Base-by-base conservation (phyloP, 2,888 invertebrate species). In the Andricus curvator region DNA sequence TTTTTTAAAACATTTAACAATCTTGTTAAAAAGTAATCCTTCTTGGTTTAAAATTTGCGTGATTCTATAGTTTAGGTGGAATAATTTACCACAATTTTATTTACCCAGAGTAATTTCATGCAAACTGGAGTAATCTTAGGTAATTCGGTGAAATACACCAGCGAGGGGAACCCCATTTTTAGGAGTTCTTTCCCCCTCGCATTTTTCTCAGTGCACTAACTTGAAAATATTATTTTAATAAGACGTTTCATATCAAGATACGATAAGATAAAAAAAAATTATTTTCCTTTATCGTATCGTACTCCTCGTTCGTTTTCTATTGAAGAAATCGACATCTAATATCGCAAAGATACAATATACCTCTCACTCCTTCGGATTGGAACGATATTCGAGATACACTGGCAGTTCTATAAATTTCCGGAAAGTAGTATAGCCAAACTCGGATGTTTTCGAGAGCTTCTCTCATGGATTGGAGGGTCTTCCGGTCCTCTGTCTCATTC, bases 391-490 rank as follows among this genome's bases (percentile, higher is more conserved):
- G 62, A 62, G 62, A 25, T 22, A 60, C 56, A n/a, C 56, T 6
- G n/a, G n/a, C 22, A 62, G 25, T 62, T 62, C 62, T 62, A 62
- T 25, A 62, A 62, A 62, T 62, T 62, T 62, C 62, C 62, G 4
- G 62, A 25, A 62, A 25, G 62, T 4, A 62, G 62, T 62, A 22
- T 25, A 22, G 22, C 22, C 62, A 62, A 62, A 62, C 70, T 70
- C 70, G 37, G 33, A 66, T 66, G 66, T 66, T 66, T 66, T 66
- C 37, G 66, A 66, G 37, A 41, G 37, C 37, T 37, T 9, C 37
- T 66, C 11, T 66, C 37, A 20, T 29, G 64, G 29, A 64, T 29
- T 4, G 33, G 33, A 66, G 33, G 37, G n/a, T 37, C n/a, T 41
- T 37, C 25, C 29, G 17, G 15, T 37, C 48, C 66, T 62, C 51